Base-by-base conservation (phyloP, 2,113 vertebrate genomes). In the Edolisoma coerulescens region DNA sequence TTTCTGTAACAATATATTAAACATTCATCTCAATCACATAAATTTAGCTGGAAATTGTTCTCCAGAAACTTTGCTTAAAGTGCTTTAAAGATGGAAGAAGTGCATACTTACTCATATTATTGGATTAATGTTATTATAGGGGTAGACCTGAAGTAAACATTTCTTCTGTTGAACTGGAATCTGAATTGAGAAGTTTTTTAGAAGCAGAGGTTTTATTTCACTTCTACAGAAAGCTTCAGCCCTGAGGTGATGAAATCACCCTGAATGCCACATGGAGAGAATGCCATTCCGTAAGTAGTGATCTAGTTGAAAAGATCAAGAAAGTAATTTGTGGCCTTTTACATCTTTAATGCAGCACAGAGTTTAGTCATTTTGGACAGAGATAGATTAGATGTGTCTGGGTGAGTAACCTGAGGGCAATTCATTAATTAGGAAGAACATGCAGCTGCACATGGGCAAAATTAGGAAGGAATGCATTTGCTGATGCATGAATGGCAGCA, bases 341-440 rank as follows among this genome's bases (percentile, higher is more conserved):
- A 87, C 54, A 96, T 97, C 68, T 96, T 96, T 97, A 97, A 97
- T 92, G 56, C 69, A 73, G 84, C 57, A 93, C 68, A 64, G 42
- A 77, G 85, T 93, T 95, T 95, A 87, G 89, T 95, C 95, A 96
- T 97, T 97, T 97, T 82, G 87, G 84, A 95, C 77, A 89, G 90
- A 97, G 96, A 96, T 65, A 88, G 56, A 97, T 96, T 91, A 96
- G 94, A 97, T 97, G 77, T 95, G 64, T 91, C 91, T 95, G 88
- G 73, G 81, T 95, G 79, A 94, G 47, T 96, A 93, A 79, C 93
- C 96, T 54, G 84, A 93, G 86, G 93, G 93, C 35, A 96, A 76
- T 91, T 96, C 91, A 95, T 91, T 97, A 96, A 96, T 97, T 97
- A 97, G 70, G 75, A 80, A 95, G 74, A 96, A 87, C 87, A 91